Base-by-base conservation (phyloP, 2,113 vertebrate genomes). In the Myrmophylax atrothorax region DNA sequence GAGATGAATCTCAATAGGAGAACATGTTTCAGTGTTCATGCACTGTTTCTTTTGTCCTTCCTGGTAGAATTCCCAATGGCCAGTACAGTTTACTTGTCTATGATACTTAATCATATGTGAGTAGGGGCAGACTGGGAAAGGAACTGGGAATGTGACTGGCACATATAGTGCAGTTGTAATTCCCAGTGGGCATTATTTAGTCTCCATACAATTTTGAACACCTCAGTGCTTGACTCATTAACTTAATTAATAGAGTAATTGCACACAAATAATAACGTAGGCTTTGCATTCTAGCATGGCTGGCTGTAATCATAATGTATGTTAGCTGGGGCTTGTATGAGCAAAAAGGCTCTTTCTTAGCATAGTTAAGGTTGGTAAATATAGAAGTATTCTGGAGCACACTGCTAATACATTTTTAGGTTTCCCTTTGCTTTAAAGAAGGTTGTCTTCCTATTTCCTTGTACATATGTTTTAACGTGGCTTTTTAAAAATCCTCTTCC, bases 161-260 rank as follows among this genome's bases (percentile, higher is more conserved):
- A 64, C 29, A 14, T 83, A 18, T 3, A 31, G 9, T 42, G 28
- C 7, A 6, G 42, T 68, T 90, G 33, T 40, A 14, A 4, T 95
- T 91, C 87, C 91, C 89, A 94, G 37, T 90, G 87, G 89, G 72
- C 84, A 91, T 64, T 91, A 40, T 93, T 89, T 91, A 87, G 31
- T 87, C 93, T 91, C 81, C 1, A 4, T 70, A 86, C 44, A 90
- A 58, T 89, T 88, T 86, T 80, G 69, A 91, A 66, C 70, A 90
- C 72, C 74, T 95, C 46, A 58, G 80, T 90, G 70, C 55, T 84
- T 82, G 78, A 80, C 66, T 94, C 64, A 95, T 93, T 91, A 90
- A 78, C 68, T 94, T 94, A 94, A 93, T 95, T 95, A 95, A 84
- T 55, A 63, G 88, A 86, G 31, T 92, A 86, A 96, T 90, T 96